phyloP scores from a whole-genome alignment of 2,797 vertebrate species.

The Danionella dracula region DNA sequence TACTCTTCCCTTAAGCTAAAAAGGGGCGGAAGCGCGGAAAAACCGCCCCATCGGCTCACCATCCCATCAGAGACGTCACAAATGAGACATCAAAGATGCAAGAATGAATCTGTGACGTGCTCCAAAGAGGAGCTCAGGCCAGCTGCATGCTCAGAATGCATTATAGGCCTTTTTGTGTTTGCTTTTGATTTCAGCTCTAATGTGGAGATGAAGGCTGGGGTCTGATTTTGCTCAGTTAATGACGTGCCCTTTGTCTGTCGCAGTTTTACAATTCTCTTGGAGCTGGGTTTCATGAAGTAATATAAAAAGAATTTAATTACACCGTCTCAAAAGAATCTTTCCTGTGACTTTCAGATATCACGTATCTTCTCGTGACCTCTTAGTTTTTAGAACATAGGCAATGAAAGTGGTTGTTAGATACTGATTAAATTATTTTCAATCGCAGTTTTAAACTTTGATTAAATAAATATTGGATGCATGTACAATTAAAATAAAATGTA shows the following conservation, averaged over 20 bases:
- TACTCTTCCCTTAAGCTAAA: slow-evolving; percentile 23
- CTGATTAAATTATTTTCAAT: too few species aligned
- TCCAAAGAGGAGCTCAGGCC: slow-evolving; percentile 3
- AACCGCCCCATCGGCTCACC: neutral
- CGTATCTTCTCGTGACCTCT: neutral
- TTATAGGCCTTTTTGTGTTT: slow-evolving; percentile 1
- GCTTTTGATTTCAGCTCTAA: slow-evolving; percentile 4
- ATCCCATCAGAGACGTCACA: slow-evolving; percentile 22
- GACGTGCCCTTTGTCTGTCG: slow-evolving; percentile 2
- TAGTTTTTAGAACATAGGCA: neutral
- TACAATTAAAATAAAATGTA: too few species aligned
- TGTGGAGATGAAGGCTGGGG: neutral
- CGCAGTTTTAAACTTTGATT: too few species aligned
- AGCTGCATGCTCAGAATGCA: slow-evolving; percentile 18
- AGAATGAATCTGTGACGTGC: neutral
- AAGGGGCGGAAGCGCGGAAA: neutral
- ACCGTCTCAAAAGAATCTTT: neutral
- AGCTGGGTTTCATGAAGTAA: neutral
- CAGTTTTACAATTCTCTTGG: slow-evolving; percentile 11
- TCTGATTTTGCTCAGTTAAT: slow-evolving; percentile 22
- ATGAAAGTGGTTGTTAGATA: neutral
- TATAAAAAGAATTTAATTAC: neutral
- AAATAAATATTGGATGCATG: too few species aligned
- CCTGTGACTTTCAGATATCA: neutral
- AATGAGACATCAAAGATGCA: slow-evolving; percentile 8